Evolutionary conservation across 1,140 invertebrate genomes (phyloP).

Genomic region (Drosophila triauraria): DNA sequence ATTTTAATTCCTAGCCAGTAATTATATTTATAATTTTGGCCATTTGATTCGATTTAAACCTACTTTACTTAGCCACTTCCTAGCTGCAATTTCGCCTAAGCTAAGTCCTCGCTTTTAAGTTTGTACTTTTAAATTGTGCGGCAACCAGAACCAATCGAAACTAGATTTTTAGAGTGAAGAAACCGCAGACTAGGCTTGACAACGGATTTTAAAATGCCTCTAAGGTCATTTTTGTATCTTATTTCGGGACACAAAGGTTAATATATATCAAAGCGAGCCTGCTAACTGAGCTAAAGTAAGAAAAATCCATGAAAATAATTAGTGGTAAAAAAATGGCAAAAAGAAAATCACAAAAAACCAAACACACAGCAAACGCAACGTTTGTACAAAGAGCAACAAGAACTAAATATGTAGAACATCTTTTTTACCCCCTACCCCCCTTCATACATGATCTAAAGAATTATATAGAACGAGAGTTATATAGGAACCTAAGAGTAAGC

Average conservation of each 20-base stretch:
- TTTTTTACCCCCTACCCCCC: conserved; percentile 23
- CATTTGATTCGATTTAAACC: conserved; percentile 24
- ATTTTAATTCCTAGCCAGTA: conserved; percentile 20
- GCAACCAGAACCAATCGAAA: neutral
- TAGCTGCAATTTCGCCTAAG: conserved; percentile 27
- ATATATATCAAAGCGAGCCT: conserved; percentile 12
- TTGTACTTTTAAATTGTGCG: conserved; percentile 21
- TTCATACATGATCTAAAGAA: conserved; percentile 31
- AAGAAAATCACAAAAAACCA: conserved; percentile 7
- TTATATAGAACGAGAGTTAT: conserved; percentile 23
- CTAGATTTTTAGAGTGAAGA: neutral
- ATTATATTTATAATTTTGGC: neutral
- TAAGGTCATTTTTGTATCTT: conserved; percentile 9
- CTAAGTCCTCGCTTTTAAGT: conserved; percentile 8
- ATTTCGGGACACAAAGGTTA: conserved; percentile 32
- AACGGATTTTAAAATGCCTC: conserved; percentile 13
- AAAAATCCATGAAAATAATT: conserved; percentile 24
- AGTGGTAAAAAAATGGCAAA: conserved; percentile 20
- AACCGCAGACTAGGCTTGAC: conserved; percentile 7
- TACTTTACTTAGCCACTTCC: conserved; percentile 19
- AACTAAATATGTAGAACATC: conserved; percentile 19
- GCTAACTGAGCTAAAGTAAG: conserved; percentile 54
- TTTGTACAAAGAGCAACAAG: conserved; percentile 29
- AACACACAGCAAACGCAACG: conserved; percentile 2
- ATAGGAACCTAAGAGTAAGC: conserved; percentile 25